These are phyloP conservation scores for Pristionchus exspectatus DNA, from an alignment of 2,888 invertebrate genomes.

Conservation along the genomic window DNA sequence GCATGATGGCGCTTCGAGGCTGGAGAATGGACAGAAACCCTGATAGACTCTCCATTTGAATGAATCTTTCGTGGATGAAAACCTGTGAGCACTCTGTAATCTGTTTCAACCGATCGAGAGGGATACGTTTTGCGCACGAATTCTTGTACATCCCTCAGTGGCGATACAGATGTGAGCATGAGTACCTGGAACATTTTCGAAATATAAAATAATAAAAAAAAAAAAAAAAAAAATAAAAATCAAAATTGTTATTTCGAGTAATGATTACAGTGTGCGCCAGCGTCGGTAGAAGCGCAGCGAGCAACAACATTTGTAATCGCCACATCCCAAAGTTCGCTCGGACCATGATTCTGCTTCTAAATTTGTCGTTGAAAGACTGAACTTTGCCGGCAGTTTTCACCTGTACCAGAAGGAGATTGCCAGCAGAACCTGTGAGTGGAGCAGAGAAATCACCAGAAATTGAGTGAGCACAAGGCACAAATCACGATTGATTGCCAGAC, in stretches of 20 bases:
- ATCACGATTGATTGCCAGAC: neutral
- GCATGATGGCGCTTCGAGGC: neutral
- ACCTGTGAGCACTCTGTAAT: neutral
- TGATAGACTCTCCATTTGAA: neutral
- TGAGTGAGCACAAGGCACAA: neutral
- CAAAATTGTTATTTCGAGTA: neutral
- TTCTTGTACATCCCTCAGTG: neutral
- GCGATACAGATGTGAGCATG: neutral
- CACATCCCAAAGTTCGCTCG: neutral
- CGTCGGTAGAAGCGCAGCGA: neutral
- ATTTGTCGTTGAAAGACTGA: neutral
- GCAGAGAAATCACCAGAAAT: neutral
- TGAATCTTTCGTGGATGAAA: neutral
- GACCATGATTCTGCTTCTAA: neutral
- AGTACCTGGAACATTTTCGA: neutral
- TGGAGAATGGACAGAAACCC: neutral
- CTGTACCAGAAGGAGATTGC: conserved; percentile 10
- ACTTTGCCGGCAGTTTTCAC: neutral
- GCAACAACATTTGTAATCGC: neutral
- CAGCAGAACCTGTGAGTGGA: neutral
- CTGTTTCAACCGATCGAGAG: neutral
- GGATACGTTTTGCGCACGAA: neutral
- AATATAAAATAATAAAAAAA: too few relatives aligned
- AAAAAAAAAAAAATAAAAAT: too few relatives aligned
- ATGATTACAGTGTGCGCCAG: neutral